Percentiles rank a stretch among this genome's conserved stretches.
phyloP scores from a whole-genome alignment of 2,797 vertebrate species.

The Danio tinwini region DNA sequence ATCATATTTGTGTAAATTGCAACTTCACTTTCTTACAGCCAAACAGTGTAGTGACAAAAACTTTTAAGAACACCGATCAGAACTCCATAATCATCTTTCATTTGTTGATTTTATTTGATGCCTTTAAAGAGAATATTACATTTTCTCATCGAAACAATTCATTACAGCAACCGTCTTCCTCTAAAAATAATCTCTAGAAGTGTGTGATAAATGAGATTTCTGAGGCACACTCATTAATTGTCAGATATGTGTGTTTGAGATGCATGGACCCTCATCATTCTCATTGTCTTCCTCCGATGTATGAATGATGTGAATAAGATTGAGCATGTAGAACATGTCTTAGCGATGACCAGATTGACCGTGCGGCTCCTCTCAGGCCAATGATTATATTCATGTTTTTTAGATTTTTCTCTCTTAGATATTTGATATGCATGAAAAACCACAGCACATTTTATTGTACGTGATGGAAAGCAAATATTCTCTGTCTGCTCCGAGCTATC shows the following conservation, averaged over 20 bases:
- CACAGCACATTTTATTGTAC: conserved; percentile 36
- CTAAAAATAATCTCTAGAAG: conserved; percentile 33
- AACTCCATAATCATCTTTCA: not conserved
- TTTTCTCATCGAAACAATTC: not conserved
- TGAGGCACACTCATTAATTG: conserved; percentile 30
- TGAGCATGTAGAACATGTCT: conserved; percentile 35
- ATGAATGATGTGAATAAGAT: conserved; percentile 44
- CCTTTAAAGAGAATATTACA: not conserved
- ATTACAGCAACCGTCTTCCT: conserved; percentile 18
- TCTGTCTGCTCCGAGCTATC: conserved; percentile 10
- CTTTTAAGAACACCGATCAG: not conserved
- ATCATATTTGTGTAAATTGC: too few species aligned
- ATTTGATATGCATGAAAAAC: conserved; percentile 51
- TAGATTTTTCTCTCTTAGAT: conserved; percentile 31
- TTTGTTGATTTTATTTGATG: not conserved
- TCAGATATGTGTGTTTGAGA: conserved; percentile 46
- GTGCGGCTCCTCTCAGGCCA: conserved; percentile 22
- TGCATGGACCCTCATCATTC: conserved; percentile 36
- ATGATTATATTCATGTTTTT: conserved; percentile 46
- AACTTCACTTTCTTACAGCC: too few species aligned
- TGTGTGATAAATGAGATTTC: conserved; percentile 40
- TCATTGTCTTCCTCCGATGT: conserved; percentile 28
- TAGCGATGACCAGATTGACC: conserved; percentile 41
- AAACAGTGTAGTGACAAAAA: not conserved
- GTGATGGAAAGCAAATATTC: conserved; percentile 44